Base-by-base conservation (phyloP, 2,797 vertebrate genomes). In the Odontamblyopus lacepedii region DNA sequence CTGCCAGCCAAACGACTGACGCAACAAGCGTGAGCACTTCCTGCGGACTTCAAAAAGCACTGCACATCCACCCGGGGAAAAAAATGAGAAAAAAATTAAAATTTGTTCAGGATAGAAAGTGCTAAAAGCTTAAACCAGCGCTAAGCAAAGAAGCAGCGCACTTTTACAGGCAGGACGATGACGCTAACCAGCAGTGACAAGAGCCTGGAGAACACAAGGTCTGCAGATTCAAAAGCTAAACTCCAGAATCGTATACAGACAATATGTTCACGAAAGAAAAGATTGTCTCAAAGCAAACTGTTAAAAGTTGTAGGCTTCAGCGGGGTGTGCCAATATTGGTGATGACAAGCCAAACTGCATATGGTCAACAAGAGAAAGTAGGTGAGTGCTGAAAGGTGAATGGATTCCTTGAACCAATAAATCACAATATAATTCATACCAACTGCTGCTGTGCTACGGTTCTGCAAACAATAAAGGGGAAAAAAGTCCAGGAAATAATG, bases 11-110 rank as follows among this genome's bases (percentile, higher is more conserved):
- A 71, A 72, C 62, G 63, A 18, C 27, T 83, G 81, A 87, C 76
- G 84, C 83, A 87, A 87, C 67, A 51, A 63, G 78, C 72, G 78
- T 76, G 82, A 84, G 82, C 71, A 69, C 62, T 68, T 78, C 72
- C 65, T 72, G 72, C 77, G 75, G 78, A 85, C 81, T 83, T 86
- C 79, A 83, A 85, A 86, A 84, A 81, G 38, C 78, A 76, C 78
- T 71, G 79, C 70, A 79, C 56, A 74, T 79, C 70, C 76, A 75
- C 35, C 35, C 8, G 35, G 35, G 35, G 35, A n/a, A 9, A n/a
- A 53, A 9, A 29, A 76, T 69, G 74, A 71, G 68, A 62, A 68
- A 70, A 71, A 83, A 81, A 87, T 79, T 81, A 69, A 67, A 6
- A 74, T 1, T 0, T 6, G 78, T 75, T 73, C 74, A 71, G 75